Percentiles rank a stretch among this genome's conserved stretches.
Evolutionary conservation across 2,888 invertebrate genomes (phyloP).

Genomic region (Tenthredo amoena): DNA sequence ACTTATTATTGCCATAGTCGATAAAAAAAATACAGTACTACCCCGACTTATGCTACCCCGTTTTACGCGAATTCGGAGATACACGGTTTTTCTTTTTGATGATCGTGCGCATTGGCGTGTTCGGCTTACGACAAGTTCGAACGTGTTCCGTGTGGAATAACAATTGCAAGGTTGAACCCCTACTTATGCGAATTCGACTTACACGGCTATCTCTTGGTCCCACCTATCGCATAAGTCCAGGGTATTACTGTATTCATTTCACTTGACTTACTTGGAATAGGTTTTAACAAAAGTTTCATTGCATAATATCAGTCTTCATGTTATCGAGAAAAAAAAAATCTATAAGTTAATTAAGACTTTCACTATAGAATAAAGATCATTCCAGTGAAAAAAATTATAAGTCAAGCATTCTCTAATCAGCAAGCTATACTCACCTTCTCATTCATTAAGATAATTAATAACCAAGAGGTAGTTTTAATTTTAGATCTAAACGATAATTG

Average conservation of each 20-base stretch:
- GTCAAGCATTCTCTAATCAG: background rate
- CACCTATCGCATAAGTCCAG: no score
- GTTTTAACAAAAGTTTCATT: background rate
- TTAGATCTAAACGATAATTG: background rate
- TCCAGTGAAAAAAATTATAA: background rate
- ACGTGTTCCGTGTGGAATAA: no score
- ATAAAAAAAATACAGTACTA: no score
- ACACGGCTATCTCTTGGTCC: no score
- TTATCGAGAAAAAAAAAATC: background rate
- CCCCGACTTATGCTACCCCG: no score
- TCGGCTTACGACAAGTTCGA: no score
- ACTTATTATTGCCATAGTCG: background rate
- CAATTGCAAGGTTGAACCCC: no score
- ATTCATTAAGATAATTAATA: background rate
- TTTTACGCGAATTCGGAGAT: no score
- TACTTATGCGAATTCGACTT: no score
- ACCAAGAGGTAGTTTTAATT: background rate
- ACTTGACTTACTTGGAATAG: background rate
- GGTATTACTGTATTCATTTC: background rate
- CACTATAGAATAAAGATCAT: background rate
- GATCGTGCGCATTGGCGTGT: no score
- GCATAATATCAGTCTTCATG: background rate
- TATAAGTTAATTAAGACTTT: background rate
- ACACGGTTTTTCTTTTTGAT: no score
- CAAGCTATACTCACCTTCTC: background rate